phyloP scores from a whole-genome alignment of 2,797 vertebrate species.

The Enteromius treurensis region DNA sequence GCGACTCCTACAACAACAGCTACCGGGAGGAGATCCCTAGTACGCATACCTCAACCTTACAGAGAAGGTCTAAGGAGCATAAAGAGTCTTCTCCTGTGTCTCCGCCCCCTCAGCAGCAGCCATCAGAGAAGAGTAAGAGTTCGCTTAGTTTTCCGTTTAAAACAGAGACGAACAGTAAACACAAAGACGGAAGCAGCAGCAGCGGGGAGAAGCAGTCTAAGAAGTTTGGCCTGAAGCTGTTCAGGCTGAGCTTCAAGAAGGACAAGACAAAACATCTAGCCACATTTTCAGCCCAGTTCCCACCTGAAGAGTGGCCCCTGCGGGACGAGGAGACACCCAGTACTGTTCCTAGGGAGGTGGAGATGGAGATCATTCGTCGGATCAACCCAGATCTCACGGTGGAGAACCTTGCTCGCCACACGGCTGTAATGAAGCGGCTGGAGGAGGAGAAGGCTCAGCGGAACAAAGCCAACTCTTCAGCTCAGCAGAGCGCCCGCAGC shows the following conservation, averaged over 20 bases:
- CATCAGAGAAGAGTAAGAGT: conserved; percentile 92
- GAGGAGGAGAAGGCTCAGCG: conserved; percentile 96
- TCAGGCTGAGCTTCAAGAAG: conserved; percentile 97
- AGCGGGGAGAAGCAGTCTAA: conserved; percentile 87
- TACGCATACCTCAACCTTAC: conserved; percentile 90
- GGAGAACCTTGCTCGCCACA: conserved; percentile 96
- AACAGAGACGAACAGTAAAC: conserved; percentile 91
- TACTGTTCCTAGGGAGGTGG: conserved; percentile 91
- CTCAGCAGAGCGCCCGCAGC: conserved; percentile 92
- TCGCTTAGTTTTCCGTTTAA: conserved; percentile 93
- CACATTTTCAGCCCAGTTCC: conserved; percentile 97
- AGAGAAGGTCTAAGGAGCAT: conserved; percentile 92
- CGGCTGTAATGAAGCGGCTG: conserved; percentile 97
- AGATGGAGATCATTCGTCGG: conserved; percentile 97
- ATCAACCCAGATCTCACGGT: conserved; percentile 98
- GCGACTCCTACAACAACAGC: conserved; percentile 85
- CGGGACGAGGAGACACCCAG: conserved; percentile 91
- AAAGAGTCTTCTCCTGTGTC: conserved; percentile 76
- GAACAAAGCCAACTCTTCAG: conserved; percentile 91
- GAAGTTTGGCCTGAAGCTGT: conserved; percentile 96
- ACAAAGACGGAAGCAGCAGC: conserved; percentile 82
- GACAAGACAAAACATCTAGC: conserved; percentile 96
- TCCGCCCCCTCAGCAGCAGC: conserved; percentile 73
- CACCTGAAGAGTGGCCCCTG: conserved; percentile 97
- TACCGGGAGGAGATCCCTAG: conserved; percentile 91